These are phyloP conservation scores for Luidia sarsii DNA, from an alignment of 53 echinoderm and acorn worm species.

Conservation along the genomic window DNA sequence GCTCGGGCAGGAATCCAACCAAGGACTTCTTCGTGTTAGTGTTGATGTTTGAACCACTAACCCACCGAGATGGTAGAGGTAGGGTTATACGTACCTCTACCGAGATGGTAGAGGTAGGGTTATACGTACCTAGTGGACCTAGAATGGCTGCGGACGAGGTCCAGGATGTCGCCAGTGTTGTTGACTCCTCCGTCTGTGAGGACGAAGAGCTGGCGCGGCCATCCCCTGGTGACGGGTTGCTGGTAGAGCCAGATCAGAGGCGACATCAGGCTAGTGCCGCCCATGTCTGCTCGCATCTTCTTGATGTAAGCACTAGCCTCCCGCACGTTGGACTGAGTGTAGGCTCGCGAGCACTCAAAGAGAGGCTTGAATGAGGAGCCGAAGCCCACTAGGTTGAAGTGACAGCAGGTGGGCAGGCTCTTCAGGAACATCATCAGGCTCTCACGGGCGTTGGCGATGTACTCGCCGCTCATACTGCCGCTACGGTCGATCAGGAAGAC, in stretches of 20 bases:
- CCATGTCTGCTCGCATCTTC: slow-evolving; percentile 95
- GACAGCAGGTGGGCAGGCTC: slow-evolving; percentile 87
- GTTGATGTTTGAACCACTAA: no score
- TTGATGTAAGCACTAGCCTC: slow-evolving; percentile 88
- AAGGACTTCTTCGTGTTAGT: no score
- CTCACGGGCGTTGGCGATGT: slow-evolving; percentile 95
- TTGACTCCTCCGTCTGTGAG: slow-evolving; percentile 90
- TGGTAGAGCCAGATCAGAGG: slow-evolving; percentile 84
- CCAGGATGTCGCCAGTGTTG: slow-evolving; percentile 87
- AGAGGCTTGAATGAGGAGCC: slow-evolving; percentile 92
- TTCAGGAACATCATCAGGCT: slow-evolving; percentile 95
- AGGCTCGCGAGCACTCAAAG: slow-evolving; percentile 87
- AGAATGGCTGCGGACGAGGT: slow-evolving; percentile 78
- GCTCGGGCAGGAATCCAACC: no score
- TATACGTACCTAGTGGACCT: slow-evolving; percentile 90
- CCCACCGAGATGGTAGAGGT: no score
- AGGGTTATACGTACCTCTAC: no score
- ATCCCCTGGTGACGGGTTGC: slow-evolving; percentile 77
- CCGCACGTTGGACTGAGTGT: slow-evolving; percentile 89
- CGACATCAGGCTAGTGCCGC: slow-evolving; percentile 77
- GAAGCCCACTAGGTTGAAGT: slow-evolving; percentile 95
- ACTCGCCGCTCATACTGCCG: slow-evolving; percentile 97
- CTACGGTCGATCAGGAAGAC: slow-evolving; percentile 91
- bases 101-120: no score
- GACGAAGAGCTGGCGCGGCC: slow-evolving; percentile 90